phyloP scores from a whole-genome alignment of 2,113 vertebrate genomes.

The Neomonachus schauinslandi region DNA sequence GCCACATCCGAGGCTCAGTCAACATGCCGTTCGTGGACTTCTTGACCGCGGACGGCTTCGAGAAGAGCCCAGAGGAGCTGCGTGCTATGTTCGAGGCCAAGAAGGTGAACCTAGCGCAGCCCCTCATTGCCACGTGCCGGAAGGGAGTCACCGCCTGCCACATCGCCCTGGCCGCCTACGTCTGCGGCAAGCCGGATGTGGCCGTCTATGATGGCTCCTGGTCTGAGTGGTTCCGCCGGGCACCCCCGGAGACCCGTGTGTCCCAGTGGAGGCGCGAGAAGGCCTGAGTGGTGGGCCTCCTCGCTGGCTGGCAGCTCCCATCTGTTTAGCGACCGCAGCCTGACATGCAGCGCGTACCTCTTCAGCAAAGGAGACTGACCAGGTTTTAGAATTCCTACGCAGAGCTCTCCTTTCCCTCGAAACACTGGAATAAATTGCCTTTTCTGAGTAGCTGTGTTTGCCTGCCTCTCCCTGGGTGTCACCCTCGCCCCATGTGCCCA shows the following conservation, averaged over 20 bases:
- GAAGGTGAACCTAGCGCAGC: slow-evolving; percentile 88
- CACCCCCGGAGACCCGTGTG: slow-evolving; percentile 88
- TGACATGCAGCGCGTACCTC: rapidly evolving
- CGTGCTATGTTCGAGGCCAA: slow-evolving; percentile 88
- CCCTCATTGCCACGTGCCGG: slow-evolving; percentile 90
- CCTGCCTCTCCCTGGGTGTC: background rate
- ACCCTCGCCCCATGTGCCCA: rapidly evolving
- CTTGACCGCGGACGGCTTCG: slow-evolving; percentile 89
- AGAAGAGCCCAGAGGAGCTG: slow-evolving; percentile 88
- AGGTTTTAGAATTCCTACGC: background rate
- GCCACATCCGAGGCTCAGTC: slow-evolving; percentile 92
- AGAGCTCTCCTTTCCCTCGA: background rate
- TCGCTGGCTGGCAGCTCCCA: rapidly evolving
- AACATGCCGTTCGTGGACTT: slow-evolving; percentile 95
- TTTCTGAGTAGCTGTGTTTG: slow-evolving; percentile 10
- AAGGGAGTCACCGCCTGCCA: slow-evolving; percentile 96
- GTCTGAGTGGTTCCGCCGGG: slow-evolving; percentile 93
- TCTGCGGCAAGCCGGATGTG: slow-evolving; percentile 91
- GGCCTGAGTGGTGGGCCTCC: slow-evolving; percentile 61
- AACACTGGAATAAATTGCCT: slow-evolving; percentile 70
- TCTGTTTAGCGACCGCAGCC: background rate
- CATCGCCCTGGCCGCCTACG: slow-evolving; percentile 91
- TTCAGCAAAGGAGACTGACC: background rate
- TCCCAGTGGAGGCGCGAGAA: slow-evolving; percentile 85
- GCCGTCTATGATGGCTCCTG: slow-evolving; percentile 95